phyloP scores from a whole-genome alignment of 2,113 vertebrate genomes.

The Scolopax mira region DNA sequence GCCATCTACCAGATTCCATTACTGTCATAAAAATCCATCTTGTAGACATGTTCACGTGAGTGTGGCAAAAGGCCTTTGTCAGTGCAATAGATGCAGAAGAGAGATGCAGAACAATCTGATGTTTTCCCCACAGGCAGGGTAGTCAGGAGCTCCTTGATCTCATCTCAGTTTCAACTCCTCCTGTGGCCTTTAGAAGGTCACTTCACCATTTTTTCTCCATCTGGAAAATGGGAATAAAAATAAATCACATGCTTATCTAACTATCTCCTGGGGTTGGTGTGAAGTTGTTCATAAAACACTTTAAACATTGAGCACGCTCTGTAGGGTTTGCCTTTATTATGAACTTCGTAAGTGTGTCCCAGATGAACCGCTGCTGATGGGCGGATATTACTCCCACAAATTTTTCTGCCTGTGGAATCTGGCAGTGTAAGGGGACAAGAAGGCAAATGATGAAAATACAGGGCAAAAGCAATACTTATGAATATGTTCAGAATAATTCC shows the following conservation, averaged over 20 bases:
- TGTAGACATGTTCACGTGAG: neutral
- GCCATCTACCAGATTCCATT: slow-evolving; percentile 37
- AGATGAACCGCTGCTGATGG: slow-evolving; percentile 58
- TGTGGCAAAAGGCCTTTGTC: slow-evolving; percentile 25
- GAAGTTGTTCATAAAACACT: slow-evolving; percentile 71
- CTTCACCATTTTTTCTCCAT: slow-evolving; percentile 56
- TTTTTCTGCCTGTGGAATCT: slow-evolving; percentile 59
- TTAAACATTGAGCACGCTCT: slow-evolving; percentile 64
- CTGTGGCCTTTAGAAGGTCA: slow-evolving; percentile 65
- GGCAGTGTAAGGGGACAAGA: neutral
- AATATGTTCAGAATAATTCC: neutral
- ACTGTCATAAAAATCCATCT: slow-evolving; percentile 31
- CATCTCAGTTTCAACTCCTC: slow-evolving; percentile 63
- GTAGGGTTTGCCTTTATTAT: slow-evolving; percentile 66
- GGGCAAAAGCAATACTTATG: neutral
- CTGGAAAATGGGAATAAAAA: slow-evolving; percentile 68
- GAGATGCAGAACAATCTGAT: slow-evolving; percentile 49
- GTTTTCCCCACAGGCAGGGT: slow-evolving; percentile 8
- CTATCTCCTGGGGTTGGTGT: slow-evolving; percentile 58
- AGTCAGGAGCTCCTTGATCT: slow-evolving; percentile 57
- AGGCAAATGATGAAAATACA: neutral
- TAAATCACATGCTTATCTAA: slow-evolving; percentile 69
- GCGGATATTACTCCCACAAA: slow-evolving; percentile 66
- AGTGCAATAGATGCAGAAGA: slow-evolving; percentile 38
- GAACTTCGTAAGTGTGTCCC: slow-evolving; percentile 66